Base-by-base conservation (phyloP, 1,140 invertebrate species). In the Drosophila virilis region DNA sequence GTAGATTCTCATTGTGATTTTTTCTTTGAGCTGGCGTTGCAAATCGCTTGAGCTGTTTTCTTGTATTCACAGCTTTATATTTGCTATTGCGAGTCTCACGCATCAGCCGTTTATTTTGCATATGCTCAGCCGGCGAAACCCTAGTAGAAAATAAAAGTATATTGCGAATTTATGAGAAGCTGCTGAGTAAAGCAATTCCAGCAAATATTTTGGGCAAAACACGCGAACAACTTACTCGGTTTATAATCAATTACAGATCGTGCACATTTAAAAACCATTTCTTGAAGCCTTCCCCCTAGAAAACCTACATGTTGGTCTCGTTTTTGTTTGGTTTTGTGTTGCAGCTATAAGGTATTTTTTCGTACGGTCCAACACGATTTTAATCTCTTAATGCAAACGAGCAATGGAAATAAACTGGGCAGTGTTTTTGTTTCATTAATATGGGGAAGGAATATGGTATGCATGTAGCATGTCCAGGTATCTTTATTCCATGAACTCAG, bases 1-100 rank as follows among this genome's bases (percentile, higher is more conserved):
- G 55, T 64, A 38, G 51, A 62, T 22, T 38, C n/a, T 40, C 45
- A 15, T 62, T 57, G 37, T 38, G 17, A 12, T 62, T 43, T 33
- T 15, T 46, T 9, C 28, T 52, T 43, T 60, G 54, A 32, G 43
- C 37, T n/a, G 59, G 48, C 45, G 38, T 77, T 54, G 61, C 68
- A 74, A 65, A 65, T 65, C 62, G 62, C 32, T 52, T 81, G 69
- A 81, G 74, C 69, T 74, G 68, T 73, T 73, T 80, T 57, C 22
- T 42, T 43, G n/a, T 48, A 28, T 22, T 69, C 52, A 69, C 77
- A 64, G 17, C 42, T 52, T 52, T 52, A 22, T 9, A 12, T 15
- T 28, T 17, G 22, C 6, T 51, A 28, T 42, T 48, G 6, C 17
- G 10, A 6, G 0, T 6, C 12, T 12, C 15, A 17, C 8, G 8